Percentiles rank a stretch among this genome's conserved stretches.
These are phyloP conservation scores for Carposina sasakii DNA, from an alignment of 1,140 invertebrate species.

Conservation along the genomic window DNA sequence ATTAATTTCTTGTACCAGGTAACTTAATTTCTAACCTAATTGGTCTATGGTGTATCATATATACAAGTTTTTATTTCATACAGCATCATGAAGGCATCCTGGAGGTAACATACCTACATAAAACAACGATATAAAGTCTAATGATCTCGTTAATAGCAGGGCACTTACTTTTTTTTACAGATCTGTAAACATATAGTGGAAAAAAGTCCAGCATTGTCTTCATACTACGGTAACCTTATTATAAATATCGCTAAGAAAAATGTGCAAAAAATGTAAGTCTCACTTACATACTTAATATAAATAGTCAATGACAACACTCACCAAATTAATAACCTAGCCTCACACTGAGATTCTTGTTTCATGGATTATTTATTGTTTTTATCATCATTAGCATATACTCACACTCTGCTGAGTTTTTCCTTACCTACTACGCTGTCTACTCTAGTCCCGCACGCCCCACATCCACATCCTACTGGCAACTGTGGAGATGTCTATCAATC, in stretches of 20 bases:
- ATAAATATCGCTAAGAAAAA: constrained; percentile 72
- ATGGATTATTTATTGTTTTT: not conserved
- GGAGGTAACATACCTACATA: too few relatives aligned
- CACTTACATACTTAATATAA: not conserved
- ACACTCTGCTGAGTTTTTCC: not conserved
- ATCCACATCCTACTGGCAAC: not conserved
- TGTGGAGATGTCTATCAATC: not conserved
- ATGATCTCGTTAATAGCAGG: not conserved
- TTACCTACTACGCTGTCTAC: not conserved
- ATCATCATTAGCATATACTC: not conserved
- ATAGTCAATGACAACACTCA: not conserved
- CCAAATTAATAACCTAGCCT: not conserved
- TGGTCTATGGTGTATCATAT: not conserved
- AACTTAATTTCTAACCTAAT: constrained; percentile 12
- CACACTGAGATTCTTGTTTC: not conserved
- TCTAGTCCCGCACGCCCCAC: not conserved
- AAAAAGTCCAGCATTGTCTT: constrained; percentile 55
- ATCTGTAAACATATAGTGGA: constrained; percentile 61
- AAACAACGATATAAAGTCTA: too few relatives aligned
- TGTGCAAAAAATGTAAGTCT: constrained; percentile 74
- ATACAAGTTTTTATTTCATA: not conserved
- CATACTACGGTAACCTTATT: constrained; percentile 69
- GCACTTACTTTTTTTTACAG: constrained; percentile 45
- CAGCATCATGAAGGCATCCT: too few relatives aligned
- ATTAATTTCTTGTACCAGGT: constrained; percentile 75